Evolutionary conservation across 2,888 invertebrate species (phyloP).

Genomic region (Mycalesis mineus): DNA sequence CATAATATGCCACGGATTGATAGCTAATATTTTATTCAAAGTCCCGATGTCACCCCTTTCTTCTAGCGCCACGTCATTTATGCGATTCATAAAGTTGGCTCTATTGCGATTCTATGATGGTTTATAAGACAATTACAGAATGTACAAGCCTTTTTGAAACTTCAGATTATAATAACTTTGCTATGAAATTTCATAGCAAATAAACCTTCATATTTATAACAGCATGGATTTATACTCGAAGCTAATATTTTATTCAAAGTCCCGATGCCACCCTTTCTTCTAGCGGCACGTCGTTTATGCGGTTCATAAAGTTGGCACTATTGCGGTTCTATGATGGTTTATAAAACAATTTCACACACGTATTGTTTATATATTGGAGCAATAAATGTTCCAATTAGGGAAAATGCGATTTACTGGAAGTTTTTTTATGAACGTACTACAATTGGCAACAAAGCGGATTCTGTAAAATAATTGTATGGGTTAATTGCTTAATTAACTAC

Average conservation of each 20-base stretch:
- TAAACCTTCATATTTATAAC: too few species aligned
- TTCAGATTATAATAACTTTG: too few species aligned
- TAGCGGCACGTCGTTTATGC: conserved; percentile 1
- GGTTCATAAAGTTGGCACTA: conserved; percentile 1
- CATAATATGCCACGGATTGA: conserved; percentile 24
- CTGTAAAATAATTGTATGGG: neutral
- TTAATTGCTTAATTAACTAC: neutral
- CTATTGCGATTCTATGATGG: neutral
- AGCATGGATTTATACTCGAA: conserved; percentile 29
- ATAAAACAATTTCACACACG: conserved; percentile 7
- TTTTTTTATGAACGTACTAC: neutral
- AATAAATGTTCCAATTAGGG: conserved; percentile 4
- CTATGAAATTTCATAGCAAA: too few species aligned
- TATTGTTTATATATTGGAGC: neutral
- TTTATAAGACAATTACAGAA: conserved; percentile 10
- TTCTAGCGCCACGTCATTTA: conserved; percentile 1
- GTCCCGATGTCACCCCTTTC: conserved; percentile 3
- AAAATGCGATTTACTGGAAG: neutral
- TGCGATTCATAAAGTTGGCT: conserved; percentile 1
- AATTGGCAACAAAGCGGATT: neutral
- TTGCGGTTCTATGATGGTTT: neutral
- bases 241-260: conserved; percentile 39
- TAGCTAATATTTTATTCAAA: conserved; percentile 39
- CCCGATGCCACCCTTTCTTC: conserved; percentile 3
- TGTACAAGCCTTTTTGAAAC: too few species aligned